Evolutionary conservation across 1,140 invertebrate species (phyloP), one percentile per base, ranked within the genome.

Genomic region (Subanguina moxae): DNA sequence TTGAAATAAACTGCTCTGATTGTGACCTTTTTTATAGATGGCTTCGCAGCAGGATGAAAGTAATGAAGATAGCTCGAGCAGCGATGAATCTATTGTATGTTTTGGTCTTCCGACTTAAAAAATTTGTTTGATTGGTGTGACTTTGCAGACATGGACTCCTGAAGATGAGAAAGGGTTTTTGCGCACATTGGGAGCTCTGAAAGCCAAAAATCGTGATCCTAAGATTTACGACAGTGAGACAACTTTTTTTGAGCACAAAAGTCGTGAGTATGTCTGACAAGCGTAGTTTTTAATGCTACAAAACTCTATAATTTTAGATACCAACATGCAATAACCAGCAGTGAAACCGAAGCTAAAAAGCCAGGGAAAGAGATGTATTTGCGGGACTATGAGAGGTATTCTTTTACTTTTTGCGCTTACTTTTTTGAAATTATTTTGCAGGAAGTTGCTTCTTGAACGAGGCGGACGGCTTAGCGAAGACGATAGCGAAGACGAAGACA

Each of bases 111-210:
- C n/a, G 17, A 52, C 17, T 52, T 52, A 5, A 52, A 19, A 25
- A 19, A 52, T 7, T 25, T 1, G 23, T 15, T 21, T 52, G 11
- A 13, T 45, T 45, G 43, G 11, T 45, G n/a, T 52, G n/a, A 52
- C 8, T 52, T 56, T 61, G 3, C 3, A 61, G 84, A 83, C 81
- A 64, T 78, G 84, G 70, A 83, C 84, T 67, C 83, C 87, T 71
- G 86, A 89, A 72, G 85, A 91, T 46, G 92, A 95, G 78, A 89
- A 89, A 77, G 88, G 90, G 62, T 95, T 94, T 83, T 88, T 91
- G 5, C 90, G 90, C 84, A 90, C 91, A 0, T 83, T 94, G 0
- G 86, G 91, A 0, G 88, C 87, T 65, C 82, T 96, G 7, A 95
- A 94, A 82, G 90, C 88, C 32, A 38, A 38, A 38, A 38, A 38